phyloP scores from a whole-genome alignment of 2,113 vertebrate genomes.

The Poeciliopsis turrubarensis region DNA sequence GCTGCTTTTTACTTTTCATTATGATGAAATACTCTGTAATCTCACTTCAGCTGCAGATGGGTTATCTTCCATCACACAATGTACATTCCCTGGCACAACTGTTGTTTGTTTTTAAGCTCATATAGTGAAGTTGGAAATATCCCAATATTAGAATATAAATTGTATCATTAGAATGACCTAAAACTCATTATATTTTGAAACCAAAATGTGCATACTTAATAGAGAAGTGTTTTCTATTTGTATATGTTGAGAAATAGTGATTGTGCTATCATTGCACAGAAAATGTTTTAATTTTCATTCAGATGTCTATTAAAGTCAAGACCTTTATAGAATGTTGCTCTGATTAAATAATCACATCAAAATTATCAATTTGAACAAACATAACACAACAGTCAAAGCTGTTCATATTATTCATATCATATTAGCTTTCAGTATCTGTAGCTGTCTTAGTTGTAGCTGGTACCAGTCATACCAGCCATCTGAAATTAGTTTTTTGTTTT shows the following conservation, averaged over 20 bases:
- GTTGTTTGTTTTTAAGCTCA: background rate
- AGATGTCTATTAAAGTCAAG: background rate
- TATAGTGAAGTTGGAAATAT: background rate
- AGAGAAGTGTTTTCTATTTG: background rate
- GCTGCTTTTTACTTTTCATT: background rate
- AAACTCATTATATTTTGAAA: background rate
- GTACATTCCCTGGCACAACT: background rate
- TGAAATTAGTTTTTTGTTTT: background rate
- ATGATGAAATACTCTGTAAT: background rate
- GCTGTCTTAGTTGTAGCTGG: conserved; percentile 44
- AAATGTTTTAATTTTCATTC: background rate
- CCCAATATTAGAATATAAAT: background rate
- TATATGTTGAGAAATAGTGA: background rate
- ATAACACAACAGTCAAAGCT: background rate
- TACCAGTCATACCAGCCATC: conserved; percentile 32
- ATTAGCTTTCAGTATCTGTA: conserved; percentile 31
- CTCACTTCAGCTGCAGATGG: background rate
- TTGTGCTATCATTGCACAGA: background rate
- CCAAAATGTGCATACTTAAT: background rate
- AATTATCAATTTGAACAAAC: background rate
- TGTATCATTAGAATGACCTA: background rate
- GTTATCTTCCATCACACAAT: background rate
- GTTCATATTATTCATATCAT: no score
- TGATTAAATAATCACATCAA: background rate
- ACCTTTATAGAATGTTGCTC: background rate